Conservation (phyloP, 2,888 invertebrate species). For the Pollenia angustigena region DNA sequence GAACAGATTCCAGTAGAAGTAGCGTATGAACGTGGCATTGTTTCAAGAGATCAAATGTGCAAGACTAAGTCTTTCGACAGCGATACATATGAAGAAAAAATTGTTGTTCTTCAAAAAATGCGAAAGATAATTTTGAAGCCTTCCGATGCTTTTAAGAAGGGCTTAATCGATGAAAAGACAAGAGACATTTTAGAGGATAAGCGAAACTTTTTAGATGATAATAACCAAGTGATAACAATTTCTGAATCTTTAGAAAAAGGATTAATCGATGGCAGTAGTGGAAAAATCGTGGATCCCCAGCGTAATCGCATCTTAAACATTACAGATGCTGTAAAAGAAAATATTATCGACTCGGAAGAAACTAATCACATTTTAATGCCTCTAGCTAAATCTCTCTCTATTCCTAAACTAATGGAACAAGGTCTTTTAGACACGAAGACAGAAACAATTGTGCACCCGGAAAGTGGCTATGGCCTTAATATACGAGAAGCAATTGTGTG, state of each 20-base stretch:
- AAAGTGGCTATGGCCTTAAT: conserved; percentile 91
- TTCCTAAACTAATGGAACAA: conserved; percentile 93
- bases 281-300: conserved; percentile 93
- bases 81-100: conserved; percentile 88
- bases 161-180: conserved; percentile 91
- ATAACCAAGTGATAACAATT: conserved; percentile 88
- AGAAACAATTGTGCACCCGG: conserved; percentile 93
- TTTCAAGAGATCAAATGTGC: conserved; percentile 82
- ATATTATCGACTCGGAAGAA: conserved; percentile 91
- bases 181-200: conserved; percentile 88
- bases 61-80: conserved; percentile 79
- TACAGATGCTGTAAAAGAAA: conserved; percentile 92
- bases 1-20: conserved; percentile 92
- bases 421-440: conserved; percentile 91
- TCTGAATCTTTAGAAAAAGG: conserved; percentile 90
- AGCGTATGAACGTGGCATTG: conserved; percentile 91
- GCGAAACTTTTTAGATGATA: conserved; percentile 86
- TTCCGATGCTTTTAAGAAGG: conserved; percentile 90
- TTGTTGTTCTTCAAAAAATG: conserved; percentile 90
- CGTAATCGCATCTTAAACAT: conserved; percentile 92
- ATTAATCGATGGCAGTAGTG: conserved; percentile 89
- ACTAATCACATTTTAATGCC: conserved; percentile 92
- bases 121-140: conserved; percentile 90
- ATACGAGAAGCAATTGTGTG: conserved; percentile 93
- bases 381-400: conserved; percentile 90